Evolutionary conservation across 23 tunicate genomes (phyloP), one percentile per base, ranked within the genome.

Genomic region (Halocynthia roretzi): DNA sequence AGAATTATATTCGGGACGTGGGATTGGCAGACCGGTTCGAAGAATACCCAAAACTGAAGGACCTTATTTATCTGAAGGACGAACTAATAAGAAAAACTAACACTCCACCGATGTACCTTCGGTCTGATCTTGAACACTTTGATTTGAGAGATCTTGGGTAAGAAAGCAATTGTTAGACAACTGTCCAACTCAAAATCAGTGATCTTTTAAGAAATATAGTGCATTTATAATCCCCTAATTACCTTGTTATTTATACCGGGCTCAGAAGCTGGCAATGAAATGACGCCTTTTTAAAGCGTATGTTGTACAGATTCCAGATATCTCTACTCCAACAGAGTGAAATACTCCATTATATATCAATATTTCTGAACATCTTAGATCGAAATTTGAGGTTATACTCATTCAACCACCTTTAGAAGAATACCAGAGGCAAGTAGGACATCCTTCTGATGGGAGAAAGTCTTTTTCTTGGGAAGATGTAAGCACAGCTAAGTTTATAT

Each of bases 351-450:
- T 31, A 31, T 31, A 0, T 4, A 31, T 31, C 44, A 31, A 49
- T 72, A 12, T 67, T 67, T 10, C 67, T 31, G 10, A 10, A 10
- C 49, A 9, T 75, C 67, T 62, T 56, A 88, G 95, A 6, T 65
- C 72, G 56, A 83, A 87, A 63, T 94, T 94, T 80, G 98, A 94
- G 62, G 90, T 87, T 0, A 83, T 94, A 61, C 60, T 94, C 7
- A 80, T 94, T 49, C 96, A 94, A 54, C 94, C 98, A 7, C 98
- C 98, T 20, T 74, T 94, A 44, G 95, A 90, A 58, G 98, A 94
- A 84, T 94, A 94, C 62, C 83, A 87, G 61, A 94, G 84, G 58
- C 85, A 80, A 83, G 90, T 90, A 5, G 90, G 94, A 19, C 56
- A 79, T 77, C 89, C 94, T 51, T 50, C 84, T 19, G 84, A 74